Evolutionary conservation across 2,888 invertebrate species (phyloP).

Genomic region (Sphaerophoria taeniata): DNA sequence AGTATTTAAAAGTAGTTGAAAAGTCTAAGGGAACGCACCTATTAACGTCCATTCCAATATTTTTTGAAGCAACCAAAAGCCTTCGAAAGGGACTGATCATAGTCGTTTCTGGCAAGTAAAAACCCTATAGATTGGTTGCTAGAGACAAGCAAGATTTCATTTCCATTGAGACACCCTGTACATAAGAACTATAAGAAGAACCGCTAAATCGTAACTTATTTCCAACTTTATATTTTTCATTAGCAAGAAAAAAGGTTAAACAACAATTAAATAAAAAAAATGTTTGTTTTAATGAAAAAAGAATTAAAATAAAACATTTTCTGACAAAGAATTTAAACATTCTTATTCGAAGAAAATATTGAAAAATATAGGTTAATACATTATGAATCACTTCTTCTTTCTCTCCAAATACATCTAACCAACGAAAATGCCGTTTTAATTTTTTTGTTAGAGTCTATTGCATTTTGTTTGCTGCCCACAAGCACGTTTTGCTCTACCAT

Average conservation of each 20-base stretch:
- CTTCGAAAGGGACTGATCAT: too few species aligned
- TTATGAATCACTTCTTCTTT: constrained; percentile 58
- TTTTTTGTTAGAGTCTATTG: background rate
- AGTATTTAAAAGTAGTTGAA: too few species aligned
- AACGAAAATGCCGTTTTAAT: constrained; percentile 31
- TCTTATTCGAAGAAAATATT: constrained; percentile 14
- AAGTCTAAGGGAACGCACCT: too few species aligned
- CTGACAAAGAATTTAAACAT: constrained; percentile 28
- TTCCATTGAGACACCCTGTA: too few species aligned
- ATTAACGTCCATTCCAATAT: too few species aligned
- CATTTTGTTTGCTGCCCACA: too few species aligned
- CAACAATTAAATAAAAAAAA: constrained; percentile 19
- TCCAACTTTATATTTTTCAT: constrained; percentile 19
- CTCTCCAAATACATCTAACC: constrained; percentile 35
- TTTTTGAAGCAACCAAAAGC: too few species aligned
- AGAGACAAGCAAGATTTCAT: too few species aligned
- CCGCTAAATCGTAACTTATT: background rate
- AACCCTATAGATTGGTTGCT: too few species aligned
- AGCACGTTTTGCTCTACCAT: constrained; percentile 83
- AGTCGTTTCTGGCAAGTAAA: too few species aligned
- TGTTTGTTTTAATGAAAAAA: constrained; percentile 41
- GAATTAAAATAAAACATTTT: constrained; percentile 19
- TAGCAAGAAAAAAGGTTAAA: constrained; percentile 24
- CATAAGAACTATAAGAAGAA: too few species aligned
- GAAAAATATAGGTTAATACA: constrained; percentile 56